Evolutionary conservation across 2,888 invertebrate genomes (phyloP), one percentile per base, ranked within the genome.

Genomic region (Leptopilina myrica): DNA sequence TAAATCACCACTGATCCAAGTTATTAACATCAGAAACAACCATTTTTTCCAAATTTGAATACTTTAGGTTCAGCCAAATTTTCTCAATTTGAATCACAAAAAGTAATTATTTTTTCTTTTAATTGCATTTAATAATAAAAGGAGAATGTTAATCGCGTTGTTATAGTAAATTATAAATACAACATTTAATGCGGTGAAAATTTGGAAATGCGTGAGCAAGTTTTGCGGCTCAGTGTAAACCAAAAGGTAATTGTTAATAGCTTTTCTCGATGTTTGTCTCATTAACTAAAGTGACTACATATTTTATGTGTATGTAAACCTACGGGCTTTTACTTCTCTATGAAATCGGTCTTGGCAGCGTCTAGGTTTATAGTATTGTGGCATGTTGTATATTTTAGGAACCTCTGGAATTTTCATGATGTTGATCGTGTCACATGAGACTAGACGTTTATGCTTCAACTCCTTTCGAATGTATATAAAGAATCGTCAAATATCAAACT

Each of bases 351-450:
- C 84, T 86, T 86, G 84, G 75, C 86, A 83, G 78, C 83, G 76
- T 56, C 67, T 76, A 81, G 83, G 86, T 86, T 87, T 87, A 86
- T 85, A 87, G 87, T 87, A 86, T 86, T 86, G 85, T 84, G 86
- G 80, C 83, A 85, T 79, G 80, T 82, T 88, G 90, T 90, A 88
- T 90, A 90, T 90, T 90, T 90, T 88, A 78, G 87, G 87, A 86
- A 84, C 83, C 85, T 64, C 81, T 81, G 88, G 89, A 89, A 90
- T 90, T 90, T 90, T 89, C 88, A 89, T 88, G 88, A 89, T 88
- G 89, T 87, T 87, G 86, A 87, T 87, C 87, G 78, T 83, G 78
- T 59, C 73, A 65, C 76, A 76, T 78, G 69, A 78, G 78, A 80
- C 64, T 81, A 80, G 80, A 83, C 33, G 43, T 62, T 64, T 46